Evolutionary conservation across 2,797 vertebrate species (phyloP).

Genomic region (Phalanger gymnotis): DNA sequence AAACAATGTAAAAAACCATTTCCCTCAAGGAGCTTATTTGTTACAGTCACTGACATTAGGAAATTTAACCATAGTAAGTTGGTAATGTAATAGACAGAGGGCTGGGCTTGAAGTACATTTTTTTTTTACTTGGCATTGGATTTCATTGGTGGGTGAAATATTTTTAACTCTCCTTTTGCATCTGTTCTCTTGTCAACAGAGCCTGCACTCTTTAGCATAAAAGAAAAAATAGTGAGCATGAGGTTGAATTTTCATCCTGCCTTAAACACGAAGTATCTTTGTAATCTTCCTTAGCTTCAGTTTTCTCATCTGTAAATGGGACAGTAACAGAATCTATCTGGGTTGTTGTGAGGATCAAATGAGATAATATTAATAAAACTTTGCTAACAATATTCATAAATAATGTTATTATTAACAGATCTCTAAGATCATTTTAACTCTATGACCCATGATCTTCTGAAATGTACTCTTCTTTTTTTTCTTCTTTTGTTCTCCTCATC

Average conservation of each 20-base stretch:
- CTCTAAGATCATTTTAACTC: neutral
- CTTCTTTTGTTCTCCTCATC: neutral
- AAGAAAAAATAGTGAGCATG: neutral
- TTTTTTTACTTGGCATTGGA: conserved; percentile 24
- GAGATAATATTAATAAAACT: neutral
- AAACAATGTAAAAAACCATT: neutral
- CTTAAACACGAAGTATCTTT: neutral
- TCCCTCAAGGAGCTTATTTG: neutral
- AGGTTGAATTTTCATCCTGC: neutral
- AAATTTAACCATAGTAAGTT: neutral
- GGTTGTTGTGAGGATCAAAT: neutral
- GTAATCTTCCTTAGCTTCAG: neutral
- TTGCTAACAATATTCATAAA: neutral
- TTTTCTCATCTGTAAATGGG: neutral
- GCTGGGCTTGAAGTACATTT: neutral
- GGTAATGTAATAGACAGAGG: neutral
- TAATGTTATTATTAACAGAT: neutral
- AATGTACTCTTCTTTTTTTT: neutral
- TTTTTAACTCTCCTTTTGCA: conserved; percentile 18
- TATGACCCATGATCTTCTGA: neutral
- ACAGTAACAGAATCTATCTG: neutral
- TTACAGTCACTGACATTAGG: neutral
- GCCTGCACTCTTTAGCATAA: neutral
- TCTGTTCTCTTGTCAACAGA: neutral
- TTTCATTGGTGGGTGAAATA: conserved; percentile 53